phyloP scores from a whole-genome alignment of 2,113 vertebrate genomes.

The Scophthalmus maximus region DNA sequence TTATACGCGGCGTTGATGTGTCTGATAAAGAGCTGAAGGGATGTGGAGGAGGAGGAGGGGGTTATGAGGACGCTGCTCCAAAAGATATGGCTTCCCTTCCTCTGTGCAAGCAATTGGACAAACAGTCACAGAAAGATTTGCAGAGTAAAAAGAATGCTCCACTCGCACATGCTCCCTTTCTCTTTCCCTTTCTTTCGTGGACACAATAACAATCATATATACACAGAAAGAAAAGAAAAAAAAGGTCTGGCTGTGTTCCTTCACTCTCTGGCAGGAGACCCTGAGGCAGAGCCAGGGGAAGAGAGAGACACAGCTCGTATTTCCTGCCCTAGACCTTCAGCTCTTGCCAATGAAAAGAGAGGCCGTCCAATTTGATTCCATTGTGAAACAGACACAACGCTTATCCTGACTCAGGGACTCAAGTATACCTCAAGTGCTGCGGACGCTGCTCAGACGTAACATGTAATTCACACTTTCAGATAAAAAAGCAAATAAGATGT shows the following conservation, averaged over 20 bases:
- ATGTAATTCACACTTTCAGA: conserved; percentile 9
- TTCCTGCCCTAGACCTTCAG: conserved; percentile 70
- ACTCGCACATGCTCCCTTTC: conserved; percentile 33
- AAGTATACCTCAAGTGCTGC: conserved; percentile 25
- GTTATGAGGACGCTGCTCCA: conserved; percentile 61
- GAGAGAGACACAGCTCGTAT: conserved; percentile 67
- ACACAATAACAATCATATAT: conserved; percentile 46
- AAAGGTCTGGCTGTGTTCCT: conserved; percentile 59
- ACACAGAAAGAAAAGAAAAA: conserved; percentile 4
- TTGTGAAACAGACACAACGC: conserved; percentile 48
- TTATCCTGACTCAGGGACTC: conserved; percentile 72
- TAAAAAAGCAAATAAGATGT: too few relatives aligned
- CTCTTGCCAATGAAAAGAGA: conserved; percentile 74
- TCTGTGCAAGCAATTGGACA: conserved; percentile 46
- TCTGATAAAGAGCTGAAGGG: conserved; percentile 67
- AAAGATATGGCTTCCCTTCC: conserved; percentile 80
- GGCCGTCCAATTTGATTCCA: conserved; percentile 61
- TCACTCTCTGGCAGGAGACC: conserved; percentile 64
- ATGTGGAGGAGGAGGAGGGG: conserved; percentile 35
- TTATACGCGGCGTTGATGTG: conserved; percentile 75
- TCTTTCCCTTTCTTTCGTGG: conserved; percentile 34
- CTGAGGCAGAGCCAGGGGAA: conserved; percentile 60
- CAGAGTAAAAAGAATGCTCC: conserved; percentile 35
- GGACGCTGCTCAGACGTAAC: conserved; percentile 16
- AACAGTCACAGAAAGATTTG: conserved; percentile 24